Evolutionary conservation across 2,113 vertebrate genomes (phyloP).

Genomic region (Phainopepla nitens): DNA sequence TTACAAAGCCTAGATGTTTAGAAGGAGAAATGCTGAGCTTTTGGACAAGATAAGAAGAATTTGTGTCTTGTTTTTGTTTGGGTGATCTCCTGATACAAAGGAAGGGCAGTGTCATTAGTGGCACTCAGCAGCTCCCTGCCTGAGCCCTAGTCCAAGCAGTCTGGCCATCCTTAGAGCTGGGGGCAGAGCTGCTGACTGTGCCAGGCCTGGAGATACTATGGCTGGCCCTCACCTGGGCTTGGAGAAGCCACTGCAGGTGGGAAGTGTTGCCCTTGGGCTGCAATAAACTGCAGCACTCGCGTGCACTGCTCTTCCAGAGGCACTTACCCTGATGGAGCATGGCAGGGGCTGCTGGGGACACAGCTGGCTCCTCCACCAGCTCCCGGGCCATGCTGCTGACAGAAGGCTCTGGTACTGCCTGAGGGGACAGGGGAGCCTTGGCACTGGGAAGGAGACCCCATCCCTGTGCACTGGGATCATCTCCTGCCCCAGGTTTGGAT

Average conservation of each 20-base stretch:
- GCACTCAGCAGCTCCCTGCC: background rate
- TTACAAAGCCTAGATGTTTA: background rate
- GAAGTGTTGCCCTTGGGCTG: background rate
- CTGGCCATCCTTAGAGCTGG: background rate
- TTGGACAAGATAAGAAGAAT: background rate
- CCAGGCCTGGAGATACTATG: background rate
- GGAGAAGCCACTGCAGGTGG: background rate
- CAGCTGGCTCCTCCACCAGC: background rate
- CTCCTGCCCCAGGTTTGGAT: background rate
- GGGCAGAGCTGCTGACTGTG: background rate
- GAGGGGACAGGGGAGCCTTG: no score
- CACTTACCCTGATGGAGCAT: background rate
- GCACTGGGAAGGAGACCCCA: background rate
- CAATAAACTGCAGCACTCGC: background rate
- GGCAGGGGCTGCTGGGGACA: background rate
- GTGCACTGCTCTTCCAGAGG: background rate
- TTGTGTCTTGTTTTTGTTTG: background rate
- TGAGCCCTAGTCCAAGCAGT: background rate
- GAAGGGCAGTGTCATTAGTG: background rate
- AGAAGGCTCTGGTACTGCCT: background rate
- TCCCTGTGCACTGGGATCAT: background rate
- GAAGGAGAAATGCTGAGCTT: background rate
- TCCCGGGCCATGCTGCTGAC: rapidly evolving
- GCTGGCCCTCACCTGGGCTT: background rate
- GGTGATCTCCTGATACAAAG: background rate